Base-by-base conservation (phyloP, 2,113 vertebrate species). In the Halichoerus grypus region DNA sequence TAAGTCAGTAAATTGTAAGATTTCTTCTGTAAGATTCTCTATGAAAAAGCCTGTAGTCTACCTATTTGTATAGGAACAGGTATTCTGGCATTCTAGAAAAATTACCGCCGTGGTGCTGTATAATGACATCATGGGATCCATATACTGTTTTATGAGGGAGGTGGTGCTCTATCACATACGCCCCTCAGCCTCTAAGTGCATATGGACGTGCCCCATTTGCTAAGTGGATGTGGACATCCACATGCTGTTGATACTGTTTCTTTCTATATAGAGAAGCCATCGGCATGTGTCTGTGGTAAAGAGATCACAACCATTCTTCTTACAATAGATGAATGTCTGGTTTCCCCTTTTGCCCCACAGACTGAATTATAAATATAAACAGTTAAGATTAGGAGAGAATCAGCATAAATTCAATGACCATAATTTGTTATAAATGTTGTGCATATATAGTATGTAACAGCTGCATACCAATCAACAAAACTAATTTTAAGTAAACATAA, bases 1-100 rank as follows among this genome's bases (percentile, higher is more conserved):
- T 76, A 14, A 46, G 31, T 21, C 16, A 74, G 22, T 93, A 57
- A 63, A 93, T 95, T 84, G 15, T 53, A 24, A 61, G 18, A 31
- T 88, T 94, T 85, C 42, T 81, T 93, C 36, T 97, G 7, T 79
- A 95, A 65, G 24, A 51, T 80, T 81, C 93, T 57, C 18, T n/a
- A 26, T 59, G 13, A 89, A 57, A 88, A 83, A 84, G 79, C 33
- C 21, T 67, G 55, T 31, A 59, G 39, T 59, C 11, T 49, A 26
- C 13, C 6, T 14, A 2, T 95, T 72, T 93, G 31, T 57, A 10
- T 86, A 53, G 83, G 42, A 65, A 51, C 24, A 77, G 63, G 5
- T 49, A 36, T 83, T 46, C 36, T 87, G 72, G 51, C 83, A 39
- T 67, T 84, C 28, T 26, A 39, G 57, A 65, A 87, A 81, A 53